Base-by-base conservation (phyloP, 2,888 invertebrate genomes). In the Ptychoptera albimana region DNA sequence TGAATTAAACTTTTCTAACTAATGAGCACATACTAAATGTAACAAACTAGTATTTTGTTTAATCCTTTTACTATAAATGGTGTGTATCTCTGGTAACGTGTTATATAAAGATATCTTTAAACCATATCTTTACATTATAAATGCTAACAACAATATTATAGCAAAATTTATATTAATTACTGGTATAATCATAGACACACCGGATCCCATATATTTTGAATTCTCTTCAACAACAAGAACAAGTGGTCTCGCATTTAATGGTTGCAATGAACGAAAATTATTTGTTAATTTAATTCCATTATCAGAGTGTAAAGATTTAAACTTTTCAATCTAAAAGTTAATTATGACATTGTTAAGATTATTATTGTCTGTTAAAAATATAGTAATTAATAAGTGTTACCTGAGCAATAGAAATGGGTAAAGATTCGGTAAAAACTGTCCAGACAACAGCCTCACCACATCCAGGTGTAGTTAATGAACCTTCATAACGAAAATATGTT, bases 371-470 rank as follows among this genome's bases (percentile, higher is more conserved):
- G 13, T 32, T 14, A 13, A 10, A 35, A 39, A 9, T 30, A 15
- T 13, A 42, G 13, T 31, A 8, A 23, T 30, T 9, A 45, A 11
- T 23, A 12, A 12, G 43, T n/a, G 14, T 49, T 52, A 72, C 71
- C 62, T 72, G 72, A 9, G 60, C 56, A 48, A 64, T 52, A 0
- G 74, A 72, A 38, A 77, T 64, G 1, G 71, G 67, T 38, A 72
- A 60, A 15, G 70, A 69, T 29, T 72, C 65, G 0, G 67, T 66
- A 45, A 76, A 64, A 2, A 85, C 71, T 23, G 81, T 78, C 82
- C 84, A 84, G 5, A 72, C 72, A n/a, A 84, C 81, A 0, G 71
- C 71, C 58, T 85, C 84, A 43, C 74, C 73, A 57, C 84, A 85
- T 4, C 56, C 67, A 9, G 84, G 84, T 0, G 83, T 82, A 2